Evolutionary conservation across 2,888 invertebrate species (phyloP), one percentile per base, ranked within the genome.

Genomic region (Drosophila mimica): DNA sequence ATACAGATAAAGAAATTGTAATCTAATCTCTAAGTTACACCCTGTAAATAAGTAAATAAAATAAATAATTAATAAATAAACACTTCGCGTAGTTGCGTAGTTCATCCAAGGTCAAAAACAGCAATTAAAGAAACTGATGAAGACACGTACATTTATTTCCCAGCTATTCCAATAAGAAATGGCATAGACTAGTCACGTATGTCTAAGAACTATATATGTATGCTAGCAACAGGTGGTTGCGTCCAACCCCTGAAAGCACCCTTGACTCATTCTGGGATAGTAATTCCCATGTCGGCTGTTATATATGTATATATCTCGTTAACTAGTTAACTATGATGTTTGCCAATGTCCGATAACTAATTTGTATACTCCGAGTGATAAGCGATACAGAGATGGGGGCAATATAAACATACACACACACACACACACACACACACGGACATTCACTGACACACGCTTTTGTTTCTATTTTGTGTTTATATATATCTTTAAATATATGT

Each of bases 351-450:
- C 60, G 83, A 83, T 81, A 71, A 80, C 62, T 76, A 58, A 59
- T 53, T 76, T 83, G 68, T 71, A 51, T 73, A 53, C 58, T 36
- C 49, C 54, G 54, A 67, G 67, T 73, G 84, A 88, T 81, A 76
- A 76, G 62, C 46, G 31, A 57, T 20, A 28, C 28, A 60, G 48
- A 40, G 52, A 53, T 54, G 58, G 33, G 20, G 28, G 15, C 30
- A 46, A 15, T 43, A 33, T 11, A 53, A 31, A 20, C 40, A 43
- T 38, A 62, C 17, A 28, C 40, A n/a, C 46, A 59, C 59, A 30
- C 8, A 38, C 48, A 13, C 56, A 57, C 11, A 36, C 43, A 61
- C 11, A 36, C 43, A 60, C 25, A 61, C 54, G 15, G 28, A 17
- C 17, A 25, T 6, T 4, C 7, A 15, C 20, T 13, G 54, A 64